Percentiles rank a stretch among this genome's conserved stretches.
Conservation (phyloP, 2,113 vertebrate genomes). For the Phalacrocorax pelagicus region DNA sequence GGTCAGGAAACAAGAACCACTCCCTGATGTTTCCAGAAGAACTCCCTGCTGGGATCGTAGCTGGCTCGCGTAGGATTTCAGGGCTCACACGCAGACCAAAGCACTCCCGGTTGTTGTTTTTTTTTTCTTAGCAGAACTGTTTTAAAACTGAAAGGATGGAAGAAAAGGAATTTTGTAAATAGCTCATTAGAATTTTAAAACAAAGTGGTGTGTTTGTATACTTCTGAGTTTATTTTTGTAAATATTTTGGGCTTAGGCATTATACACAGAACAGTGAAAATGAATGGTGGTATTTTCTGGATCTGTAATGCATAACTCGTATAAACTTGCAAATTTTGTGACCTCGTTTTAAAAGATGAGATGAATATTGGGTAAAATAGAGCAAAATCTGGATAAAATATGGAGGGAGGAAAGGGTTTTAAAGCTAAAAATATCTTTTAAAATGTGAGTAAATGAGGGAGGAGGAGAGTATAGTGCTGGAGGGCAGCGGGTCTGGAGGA, state of each 20-base stretch:
- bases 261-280: too few species aligned
- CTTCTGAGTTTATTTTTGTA: background rate
- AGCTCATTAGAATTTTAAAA: background rate
- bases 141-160: background rate
- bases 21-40: background rate
- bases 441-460: background rate
- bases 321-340: background rate
- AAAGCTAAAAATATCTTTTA: background rate
- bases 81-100: background rate
- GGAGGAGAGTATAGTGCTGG: background rate
- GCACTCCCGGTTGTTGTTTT: background rate
- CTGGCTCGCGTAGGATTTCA: accelerated
- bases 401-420: background rate
- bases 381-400: background rate
- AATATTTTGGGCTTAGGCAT: background rate
- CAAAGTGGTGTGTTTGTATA: background rate
- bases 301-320: background rate
- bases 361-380: background rate
- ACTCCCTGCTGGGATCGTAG: too few species aligned
- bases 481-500: background rate
- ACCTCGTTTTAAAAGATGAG: slow-evolving; percentile 11
- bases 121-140: background rate
- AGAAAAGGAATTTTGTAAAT: background rate
- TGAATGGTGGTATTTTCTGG: background rate
- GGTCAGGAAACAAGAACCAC: background rate